Evolutionary conservation across 2,113 vertebrate species (phyloP), one percentile per base, ranked within the genome.

Genomic region (Chaenocephalus aceratus): DNA sequence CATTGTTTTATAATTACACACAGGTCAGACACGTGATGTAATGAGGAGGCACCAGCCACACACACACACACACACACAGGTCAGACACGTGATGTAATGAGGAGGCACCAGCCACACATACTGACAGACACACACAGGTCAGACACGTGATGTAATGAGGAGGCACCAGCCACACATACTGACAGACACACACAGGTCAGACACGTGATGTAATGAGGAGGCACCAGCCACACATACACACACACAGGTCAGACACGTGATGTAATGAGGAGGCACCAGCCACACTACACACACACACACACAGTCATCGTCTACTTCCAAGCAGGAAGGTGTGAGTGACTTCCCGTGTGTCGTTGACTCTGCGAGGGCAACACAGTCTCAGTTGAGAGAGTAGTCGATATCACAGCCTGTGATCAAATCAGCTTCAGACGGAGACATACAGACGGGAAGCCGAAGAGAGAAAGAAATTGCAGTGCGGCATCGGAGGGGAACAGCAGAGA

Each of bases 361-460:
- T 2, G 14, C 34, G 26, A 15, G 56, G 56, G 57, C 18, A 54
- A 41, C 1, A 23, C 8, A 56, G 63, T 52, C 48, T 1, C 64
- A 11, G 52, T 8, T 7, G 13, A 14, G n/a, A 66, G 66, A 75
- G 34, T 5, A 41, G n/a, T 72, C 57, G 56, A 61, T 72, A 75
- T 75, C 57, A 44, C 34, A 53, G 59, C 64, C 58, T 51, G 3
- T 12, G 59, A 74, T 81, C 59, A 66, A 72, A 86, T 72, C 66
- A 72, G 72, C 10, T 80, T 80, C 48, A 57, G 69, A 62, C 12
- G 44, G 73, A 75, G 51, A 59, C 4, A 70, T 70, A 30, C 12
- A 77, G 59, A 71, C 46, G 4, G 4, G 30, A 2, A 64, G 52
- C 54, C 49, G 1, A 58, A 72, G 83, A 77, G 10, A 23, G 65